These are phyloP conservation scores for Synanceia verrucosa DNA, from an alignment of 2,797 vertebrate species.

Conservation along the genomic window DNA sequence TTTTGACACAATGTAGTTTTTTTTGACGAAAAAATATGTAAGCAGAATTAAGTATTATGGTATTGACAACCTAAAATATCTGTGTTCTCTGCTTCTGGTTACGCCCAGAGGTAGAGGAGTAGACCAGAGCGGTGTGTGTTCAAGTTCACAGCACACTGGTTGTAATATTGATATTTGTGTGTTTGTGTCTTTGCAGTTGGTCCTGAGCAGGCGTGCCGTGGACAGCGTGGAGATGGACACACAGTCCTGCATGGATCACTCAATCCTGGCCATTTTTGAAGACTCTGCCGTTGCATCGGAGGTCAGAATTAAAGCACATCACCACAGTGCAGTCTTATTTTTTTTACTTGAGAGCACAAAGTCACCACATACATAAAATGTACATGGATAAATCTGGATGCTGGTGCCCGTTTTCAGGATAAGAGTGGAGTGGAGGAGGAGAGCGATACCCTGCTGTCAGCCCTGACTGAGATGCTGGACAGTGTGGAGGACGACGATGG, in stretches of 20 bases:
- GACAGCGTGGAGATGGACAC: conserved; percentile 77
- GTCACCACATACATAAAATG: too few species aligned
- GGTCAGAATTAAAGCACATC: conserved; percentile 75
- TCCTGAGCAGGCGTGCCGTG: conserved; percentile 55
- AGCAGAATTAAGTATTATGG: too few species aligned
- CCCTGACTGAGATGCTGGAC: conserved; percentile 94
- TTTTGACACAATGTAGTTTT: too few species aligned
- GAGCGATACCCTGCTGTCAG: conserved; percentile 89
- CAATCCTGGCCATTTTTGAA: conserved; percentile 93
- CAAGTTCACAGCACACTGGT: not conserved
- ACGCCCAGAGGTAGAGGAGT: not conserved
- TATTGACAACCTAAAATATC: too few species aligned
- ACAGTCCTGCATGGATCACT: conserved; percentile 88
- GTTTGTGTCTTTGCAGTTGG: conserved; percentile 66
- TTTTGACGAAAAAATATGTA: too few species aligned
- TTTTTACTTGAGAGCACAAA: not conserved
- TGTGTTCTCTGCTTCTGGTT: conserved; percentile 6
- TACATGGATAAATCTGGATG: too few species aligned
- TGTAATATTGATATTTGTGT: not conserved
- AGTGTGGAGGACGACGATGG: conserved; percentile 87
- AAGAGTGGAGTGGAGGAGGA: conserved; percentile 84
- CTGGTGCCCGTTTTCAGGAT: conserved; percentile 52
- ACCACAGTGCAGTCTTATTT: not conserved
- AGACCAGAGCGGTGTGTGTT: not conserved
- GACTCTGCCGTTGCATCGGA: conserved; percentile 82